A percentile compares a stretch with the other conserved stretches of the same genome.
phyloP scores from a whole-genome alignment of 1,140 invertebrate genomes.

The Panulirus ornatus region DNA sequence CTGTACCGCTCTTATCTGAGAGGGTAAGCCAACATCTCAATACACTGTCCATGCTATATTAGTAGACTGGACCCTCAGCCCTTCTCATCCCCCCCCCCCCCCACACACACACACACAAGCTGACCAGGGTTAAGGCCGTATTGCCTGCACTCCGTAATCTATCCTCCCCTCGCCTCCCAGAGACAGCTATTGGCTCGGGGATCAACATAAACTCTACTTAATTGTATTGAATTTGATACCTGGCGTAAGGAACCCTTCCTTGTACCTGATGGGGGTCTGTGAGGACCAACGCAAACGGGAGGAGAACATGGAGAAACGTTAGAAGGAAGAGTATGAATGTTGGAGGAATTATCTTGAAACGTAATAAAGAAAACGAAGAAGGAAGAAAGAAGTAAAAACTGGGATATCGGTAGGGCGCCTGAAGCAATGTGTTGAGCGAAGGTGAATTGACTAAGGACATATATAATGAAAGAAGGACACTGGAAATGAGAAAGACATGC shows the following conservation, averaged over 20 bases:
- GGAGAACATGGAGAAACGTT: background rate
- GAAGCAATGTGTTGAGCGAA: too few species aligned
- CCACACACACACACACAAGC: too few species aligned
- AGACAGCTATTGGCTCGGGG: slow-evolving; percentile 32
- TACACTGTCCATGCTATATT: too few species aligned
- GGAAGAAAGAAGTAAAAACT: background rate
- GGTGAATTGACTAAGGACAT: too few species aligned
- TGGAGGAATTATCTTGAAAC: background rate
- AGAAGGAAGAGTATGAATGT: background rate
- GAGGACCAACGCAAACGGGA: background rate
- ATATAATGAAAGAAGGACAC: background rate
- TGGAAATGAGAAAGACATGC: background rate
- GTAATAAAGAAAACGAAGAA: background rate
- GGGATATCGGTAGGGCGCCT: background rate
- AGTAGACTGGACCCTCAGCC: too few species aligned
- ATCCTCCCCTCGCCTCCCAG: background rate
- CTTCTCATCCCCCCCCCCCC: too few species aligned
- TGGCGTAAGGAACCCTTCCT: background rate
- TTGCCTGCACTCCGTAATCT: too few species aligned
- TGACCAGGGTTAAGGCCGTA: too few species aligned
- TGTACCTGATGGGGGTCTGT: too few species aligned
- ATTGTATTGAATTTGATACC: slow-evolving; percentile 32
- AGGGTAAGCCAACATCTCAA: too few species aligned
- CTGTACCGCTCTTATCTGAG: too few species aligned
- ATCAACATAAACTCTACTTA: slow-evolving; percentile 37